phyloP scores from a whole-genome alignment of 2,797 vertebrate species.

The Bradypodion ventrale region DNA sequence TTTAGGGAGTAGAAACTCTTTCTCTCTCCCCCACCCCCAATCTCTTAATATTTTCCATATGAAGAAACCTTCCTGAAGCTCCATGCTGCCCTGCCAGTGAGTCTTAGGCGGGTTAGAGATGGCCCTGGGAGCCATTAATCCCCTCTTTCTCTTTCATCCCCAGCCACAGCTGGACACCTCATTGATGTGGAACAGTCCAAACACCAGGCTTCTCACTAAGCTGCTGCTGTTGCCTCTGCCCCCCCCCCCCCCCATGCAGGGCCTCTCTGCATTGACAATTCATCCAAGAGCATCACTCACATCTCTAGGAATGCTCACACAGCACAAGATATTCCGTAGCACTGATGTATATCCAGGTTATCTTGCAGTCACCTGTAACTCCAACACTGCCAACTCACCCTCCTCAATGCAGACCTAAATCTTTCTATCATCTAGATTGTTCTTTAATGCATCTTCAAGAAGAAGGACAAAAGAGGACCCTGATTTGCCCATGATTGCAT shows the following conservation, averaged over 20 bases:
- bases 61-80: conserved; percentile 57
- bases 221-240: conserved; percentile 63
- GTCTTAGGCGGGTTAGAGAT: conserved; percentile 61
- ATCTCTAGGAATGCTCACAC: neutral
- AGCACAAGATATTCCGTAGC: neutral
- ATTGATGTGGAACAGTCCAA: conserved; percentile 90
- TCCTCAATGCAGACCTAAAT: neutral
- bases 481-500: neutral
- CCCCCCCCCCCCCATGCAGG: conserved; percentile 31
- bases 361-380: neutral
- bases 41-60: conserved; percentile 67
- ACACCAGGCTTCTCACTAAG: conserved; percentile 77
- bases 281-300: neutral
- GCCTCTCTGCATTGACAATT: conserved; percentile 40
- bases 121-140: conserved; percentile 62
- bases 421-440: no score
- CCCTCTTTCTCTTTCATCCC: conserved; percentile 76
- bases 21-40: neutral
- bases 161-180: conserved; percentile 85
- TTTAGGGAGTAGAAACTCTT: conserved; percentile 45
- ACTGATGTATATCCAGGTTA: neutral
- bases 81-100: conserved; percentile 55
- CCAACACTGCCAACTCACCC: neutral
- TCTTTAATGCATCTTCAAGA: neutral
- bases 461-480: no score